Evolutionary conservation across 2,888 invertebrate genomes (phyloP).

Genomic region (Mellilla xanthometata): DNA sequence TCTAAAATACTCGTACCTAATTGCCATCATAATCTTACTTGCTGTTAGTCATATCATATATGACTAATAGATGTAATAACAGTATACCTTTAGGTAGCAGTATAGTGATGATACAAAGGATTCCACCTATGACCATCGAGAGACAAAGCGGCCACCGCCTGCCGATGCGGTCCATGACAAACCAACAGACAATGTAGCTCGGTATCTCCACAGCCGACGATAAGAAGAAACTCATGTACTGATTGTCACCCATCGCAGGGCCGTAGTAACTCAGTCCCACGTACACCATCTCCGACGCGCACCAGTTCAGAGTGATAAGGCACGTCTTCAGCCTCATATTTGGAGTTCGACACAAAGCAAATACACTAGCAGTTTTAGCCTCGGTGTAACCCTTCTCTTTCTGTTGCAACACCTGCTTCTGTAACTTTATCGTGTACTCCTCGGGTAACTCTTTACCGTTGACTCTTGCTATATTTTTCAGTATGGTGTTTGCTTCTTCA

Average conservation of each 20-base stretch:
- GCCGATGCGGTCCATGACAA: slow-evolving; percentile 94
- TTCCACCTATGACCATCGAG: slow-evolving; percentile 92
- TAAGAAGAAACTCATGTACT: slow-evolving; percentile 94
- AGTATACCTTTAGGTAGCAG: slow-evolving; percentile 88
- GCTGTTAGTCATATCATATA: too few species aligned
- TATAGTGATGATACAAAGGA: slow-evolving; percentile 92
- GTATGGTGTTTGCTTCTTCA: slow-evolving; percentile 90
- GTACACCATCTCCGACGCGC: slow-evolving; percentile 96
- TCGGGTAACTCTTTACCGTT: slow-evolving; percentile 90
- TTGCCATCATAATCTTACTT: too few species aligned
- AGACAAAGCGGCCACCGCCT: slow-evolving; percentile 94
- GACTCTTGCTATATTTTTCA: slow-evolving; percentile 89
- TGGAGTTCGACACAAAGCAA: slow-evolving; percentile 89
- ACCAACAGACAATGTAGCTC: slow-evolving; percentile 93
- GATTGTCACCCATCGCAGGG: slow-evolving; percentile 92
- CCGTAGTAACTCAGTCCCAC: slow-evolving; percentile 96
- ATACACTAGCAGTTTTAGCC: slow-evolving; percentile 75
- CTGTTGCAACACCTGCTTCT: slow-evolving; percentile 87
- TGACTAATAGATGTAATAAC: too few species aligned
- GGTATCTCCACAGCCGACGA: slow-evolving; percentile 95
- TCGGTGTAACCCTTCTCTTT: slow-evolving; percentile 77
- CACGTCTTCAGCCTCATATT: slow-evolving; percentile 95
- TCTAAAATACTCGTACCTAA: too few species aligned
- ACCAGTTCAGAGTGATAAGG: slow-evolving; percentile 94
- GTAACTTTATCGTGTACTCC: slow-evolving; percentile 87